Evolutionary conservation across 2,113 vertebrate genomes (phyloP).

Genomic region (Perca schrenkii): DNA sequence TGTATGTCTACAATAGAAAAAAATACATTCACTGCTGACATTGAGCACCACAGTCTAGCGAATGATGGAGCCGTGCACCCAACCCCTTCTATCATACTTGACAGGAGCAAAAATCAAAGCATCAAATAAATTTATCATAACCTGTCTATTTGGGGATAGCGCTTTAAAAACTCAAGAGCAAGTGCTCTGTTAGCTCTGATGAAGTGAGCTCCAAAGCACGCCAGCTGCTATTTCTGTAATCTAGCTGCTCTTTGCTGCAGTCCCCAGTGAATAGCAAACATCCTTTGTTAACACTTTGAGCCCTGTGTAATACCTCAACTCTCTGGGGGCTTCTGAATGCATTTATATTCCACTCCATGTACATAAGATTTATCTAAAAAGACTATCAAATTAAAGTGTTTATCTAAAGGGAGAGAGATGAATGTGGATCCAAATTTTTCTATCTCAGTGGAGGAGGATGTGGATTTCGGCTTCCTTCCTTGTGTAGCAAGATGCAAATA

Average conservation of each 20-base stretch:
- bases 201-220: constrained; percentile 22
- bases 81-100: constrained; percentile 23
- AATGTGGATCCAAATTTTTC: constrained; percentile 30
- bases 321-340: constrained; percentile 26
- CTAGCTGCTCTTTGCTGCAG: constrained; percentile 40
- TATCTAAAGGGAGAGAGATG: constrained; percentile 33
- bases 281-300: constrained; percentile 58
- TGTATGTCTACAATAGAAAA: constrained; percentile 4
- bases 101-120: constrained; percentile 25
- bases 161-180: constrained; percentile 47
- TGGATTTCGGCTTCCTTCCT: constrained; percentile 22
- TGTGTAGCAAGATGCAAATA: neutral
- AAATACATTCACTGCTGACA: constrained; percentile 1
- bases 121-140: constrained; percentile 45
- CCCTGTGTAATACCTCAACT: constrained; percentile 29
- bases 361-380: constrained; percentile 49
- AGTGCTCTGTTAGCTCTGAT: constrained; percentile 4
- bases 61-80: constrained; percentile 12
- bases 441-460: neutral
- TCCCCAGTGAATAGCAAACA: constrained; percentile 43
- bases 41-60: neutral
- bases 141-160: constrained; percentile 22
- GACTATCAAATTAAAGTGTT: constrained; percentile 46
- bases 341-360: constrained; percentile 60
- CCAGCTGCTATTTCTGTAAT: constrained; percentile 46